These are phyloP conservation scores for Siniperca knerii DNA, from an alignment of 2,113 vertebrate species.

Conservation along the genomic window DNA sequence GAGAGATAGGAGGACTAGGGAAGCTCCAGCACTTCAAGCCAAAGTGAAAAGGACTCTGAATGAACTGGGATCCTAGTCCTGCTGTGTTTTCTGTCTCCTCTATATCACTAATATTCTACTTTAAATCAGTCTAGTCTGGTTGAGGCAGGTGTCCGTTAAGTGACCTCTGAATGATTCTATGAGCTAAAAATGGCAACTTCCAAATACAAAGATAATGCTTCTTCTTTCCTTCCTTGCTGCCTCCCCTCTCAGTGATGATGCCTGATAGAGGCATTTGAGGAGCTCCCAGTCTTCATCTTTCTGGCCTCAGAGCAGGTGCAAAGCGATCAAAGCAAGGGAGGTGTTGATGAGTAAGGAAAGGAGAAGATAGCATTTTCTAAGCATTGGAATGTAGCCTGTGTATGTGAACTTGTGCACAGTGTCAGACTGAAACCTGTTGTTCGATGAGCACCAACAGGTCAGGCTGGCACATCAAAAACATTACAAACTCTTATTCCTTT, in stretches of 20 bases:
- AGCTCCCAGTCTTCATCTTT: slow-evolving; percentile 4
- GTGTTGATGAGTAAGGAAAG: slow-evolving; percentile 20
- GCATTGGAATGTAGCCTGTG: slow-evolving; percentile 53
- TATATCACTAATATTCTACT: slow-evolving; percentile 40
- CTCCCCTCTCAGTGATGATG: not conserved
- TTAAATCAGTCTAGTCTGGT: slow-evolving; percentile 59
- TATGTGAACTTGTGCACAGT: slow-evolving; percentile 72
- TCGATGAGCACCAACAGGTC: slow-evolving; percentile 67
- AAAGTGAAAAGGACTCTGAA: slow-evolving; percentile 71
- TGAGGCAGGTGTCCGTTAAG: slow-evolving; percentile 67
- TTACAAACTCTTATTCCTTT: slow-evolving; percentile 73
- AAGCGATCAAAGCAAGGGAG: not conserved
- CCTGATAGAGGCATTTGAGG: slow-evolving; percentile 3
- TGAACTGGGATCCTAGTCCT: slow-evolving; percentile 60
- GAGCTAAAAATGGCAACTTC: slow-evolving; percentile 78
- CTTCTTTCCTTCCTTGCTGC: slow-evolving; percentile 35
- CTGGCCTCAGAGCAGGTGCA: slow-evolving; percentile 11
- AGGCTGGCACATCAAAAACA: slow-evolving; percentile 62
- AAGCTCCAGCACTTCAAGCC: slow-evolving; percentile 74
- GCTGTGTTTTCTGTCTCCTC: slow-evolving; percentile 45
- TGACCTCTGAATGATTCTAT: slow-evolving; percentile 79
- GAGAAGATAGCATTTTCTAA: slow-evolving; percentile 45
- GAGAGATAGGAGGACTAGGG: slow-evolving; percentile 53
- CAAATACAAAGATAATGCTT: slow-evolving; percentile 54
- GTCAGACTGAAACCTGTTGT: slow-evolving; percentile 68